phyloP scores from a whole-genome alignment of 2,113 vertebrate species.

The Piliocolobus tephrosceles region DNA sequence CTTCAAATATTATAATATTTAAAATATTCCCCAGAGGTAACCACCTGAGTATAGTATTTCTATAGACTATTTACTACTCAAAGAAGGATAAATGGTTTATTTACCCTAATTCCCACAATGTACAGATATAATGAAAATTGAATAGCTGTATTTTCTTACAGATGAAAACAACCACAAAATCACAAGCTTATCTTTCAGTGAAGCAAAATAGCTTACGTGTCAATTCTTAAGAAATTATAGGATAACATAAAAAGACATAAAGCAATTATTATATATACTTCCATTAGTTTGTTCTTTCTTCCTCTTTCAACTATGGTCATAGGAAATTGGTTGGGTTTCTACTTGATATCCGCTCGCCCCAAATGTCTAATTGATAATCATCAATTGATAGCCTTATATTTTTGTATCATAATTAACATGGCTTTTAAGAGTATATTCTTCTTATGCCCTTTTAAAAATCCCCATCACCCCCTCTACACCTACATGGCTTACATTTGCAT shows the following conservation, averaged over 20 bases:
- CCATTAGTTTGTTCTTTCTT: background rate
- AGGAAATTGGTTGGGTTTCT: background rate
- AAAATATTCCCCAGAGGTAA: background rate
- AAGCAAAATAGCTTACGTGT: background rate
- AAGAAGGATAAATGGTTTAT: background rate
- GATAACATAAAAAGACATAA: background rate
- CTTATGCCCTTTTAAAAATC: background rate
- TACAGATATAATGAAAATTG: background rate
- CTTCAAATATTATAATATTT: conserved; percentile 31
- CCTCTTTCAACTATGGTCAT: background rate
- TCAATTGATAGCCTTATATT: background rate
- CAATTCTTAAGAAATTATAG: background rate
- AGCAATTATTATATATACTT: background rate
- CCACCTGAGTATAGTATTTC: background rate
- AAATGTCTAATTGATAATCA: background rate
- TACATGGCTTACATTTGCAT: background rate
- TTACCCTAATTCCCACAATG: background rate
- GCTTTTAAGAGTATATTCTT: background rate
- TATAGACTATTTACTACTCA: background rate
- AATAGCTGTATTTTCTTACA: background rate
- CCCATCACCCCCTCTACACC: background rate
- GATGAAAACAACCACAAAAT: conserved; percentile 32
- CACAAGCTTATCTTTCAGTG: background rate
- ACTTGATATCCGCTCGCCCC: background rate
- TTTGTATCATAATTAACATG: background rate